phyloP scores from a whole-genome alignment of 2,797 vertebrate species.

The Parauchenoglanis punctatus region DNA sequence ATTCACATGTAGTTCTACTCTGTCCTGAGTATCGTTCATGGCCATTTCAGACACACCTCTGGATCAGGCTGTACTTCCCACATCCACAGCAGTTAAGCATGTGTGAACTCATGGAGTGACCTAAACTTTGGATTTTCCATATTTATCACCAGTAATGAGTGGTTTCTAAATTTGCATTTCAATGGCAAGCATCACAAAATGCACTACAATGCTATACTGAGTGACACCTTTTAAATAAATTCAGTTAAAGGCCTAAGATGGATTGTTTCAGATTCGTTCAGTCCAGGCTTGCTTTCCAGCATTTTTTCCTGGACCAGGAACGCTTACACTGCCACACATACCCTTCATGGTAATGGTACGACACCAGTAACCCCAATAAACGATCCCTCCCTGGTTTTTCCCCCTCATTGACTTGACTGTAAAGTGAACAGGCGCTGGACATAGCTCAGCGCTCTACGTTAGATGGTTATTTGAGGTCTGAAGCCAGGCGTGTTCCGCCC shows the following conservation, averaged over 20 bases:
- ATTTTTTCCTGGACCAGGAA: not conserved
- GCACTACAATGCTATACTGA: not conserved
- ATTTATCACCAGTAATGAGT: not conserved
- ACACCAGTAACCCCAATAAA: conserved; percentile 27
- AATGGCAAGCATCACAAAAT: not conserved
- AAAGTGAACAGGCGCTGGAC: conserved; percentile 39
- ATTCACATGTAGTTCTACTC: not conserved
- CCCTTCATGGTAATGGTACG: not conserved
- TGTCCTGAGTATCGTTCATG: not conserved
- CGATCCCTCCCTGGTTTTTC: conserved; percentile 15
- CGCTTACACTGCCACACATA: not conserved
- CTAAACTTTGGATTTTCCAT: not conserved
- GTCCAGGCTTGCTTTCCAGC: not conserved
- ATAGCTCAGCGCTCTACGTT: conserved; percentile 34
- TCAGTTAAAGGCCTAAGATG: not conserved
- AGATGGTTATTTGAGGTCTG: conserved; percentile 42
- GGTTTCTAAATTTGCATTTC: not conserved
- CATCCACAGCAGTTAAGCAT: not conserved
- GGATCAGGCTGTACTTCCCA: not conserved
- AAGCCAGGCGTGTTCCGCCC: conserved; percentile 32
- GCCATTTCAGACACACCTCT: conserved; percentile 17
- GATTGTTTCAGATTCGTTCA: not conserved
- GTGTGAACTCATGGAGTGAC: not conserved
- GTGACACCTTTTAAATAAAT: not conserved
- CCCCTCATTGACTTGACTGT: conserved; percentile 24